Evolutionary conservation across 2,113 vertebrate genomes (phyloP).

Genomic region (rabbit (Oryctolagus cuniculus)): DNA sequence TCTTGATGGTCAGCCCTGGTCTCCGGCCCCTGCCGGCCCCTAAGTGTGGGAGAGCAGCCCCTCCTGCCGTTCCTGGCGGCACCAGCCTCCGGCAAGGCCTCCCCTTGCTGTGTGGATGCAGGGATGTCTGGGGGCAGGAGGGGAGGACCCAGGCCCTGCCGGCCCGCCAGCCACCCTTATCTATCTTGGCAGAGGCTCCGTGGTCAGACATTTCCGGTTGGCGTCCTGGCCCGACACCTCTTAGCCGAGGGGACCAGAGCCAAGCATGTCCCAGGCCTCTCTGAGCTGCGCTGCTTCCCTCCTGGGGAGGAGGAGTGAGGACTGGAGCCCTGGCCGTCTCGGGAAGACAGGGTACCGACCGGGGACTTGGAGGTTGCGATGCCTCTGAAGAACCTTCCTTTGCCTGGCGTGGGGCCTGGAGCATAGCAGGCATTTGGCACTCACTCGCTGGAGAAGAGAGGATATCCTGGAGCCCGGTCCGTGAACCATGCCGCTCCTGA

Average conservation of each 20-base stretch:
- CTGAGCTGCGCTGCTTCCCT: neutral
- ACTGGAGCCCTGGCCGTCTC: neutral
- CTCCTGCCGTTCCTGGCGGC: neutral
- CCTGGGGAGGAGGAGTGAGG: neutral
- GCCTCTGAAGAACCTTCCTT: neutral
- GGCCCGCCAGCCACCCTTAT: neutral
- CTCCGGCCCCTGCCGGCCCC: neutral
- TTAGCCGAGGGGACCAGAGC: neutral
- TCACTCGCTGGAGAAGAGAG: neutral
- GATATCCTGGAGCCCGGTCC: neutral
- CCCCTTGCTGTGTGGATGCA: neutral
- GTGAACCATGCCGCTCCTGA: neutral
- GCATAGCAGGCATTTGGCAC: neutral
- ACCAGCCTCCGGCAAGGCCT: neutral
- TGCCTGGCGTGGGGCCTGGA: neutral
- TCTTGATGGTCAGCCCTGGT: neutral
- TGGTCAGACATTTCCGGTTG: neutral
- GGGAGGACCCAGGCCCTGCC: constrained; percentile 9
- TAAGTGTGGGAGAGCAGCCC: neutral
- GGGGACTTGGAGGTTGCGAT: neutral
- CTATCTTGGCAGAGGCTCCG: constrained; percentile 56
- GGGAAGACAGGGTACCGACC: neutral
- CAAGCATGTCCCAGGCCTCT: neutral
- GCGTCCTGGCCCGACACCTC: neutral
- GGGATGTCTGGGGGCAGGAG: neutral